Evolutionary conservation across 1,140 invertebrate genomes (phyloP), one percentile per base, ranked within the genome.

Genomic region (Euborellia annulipes): DNA sequence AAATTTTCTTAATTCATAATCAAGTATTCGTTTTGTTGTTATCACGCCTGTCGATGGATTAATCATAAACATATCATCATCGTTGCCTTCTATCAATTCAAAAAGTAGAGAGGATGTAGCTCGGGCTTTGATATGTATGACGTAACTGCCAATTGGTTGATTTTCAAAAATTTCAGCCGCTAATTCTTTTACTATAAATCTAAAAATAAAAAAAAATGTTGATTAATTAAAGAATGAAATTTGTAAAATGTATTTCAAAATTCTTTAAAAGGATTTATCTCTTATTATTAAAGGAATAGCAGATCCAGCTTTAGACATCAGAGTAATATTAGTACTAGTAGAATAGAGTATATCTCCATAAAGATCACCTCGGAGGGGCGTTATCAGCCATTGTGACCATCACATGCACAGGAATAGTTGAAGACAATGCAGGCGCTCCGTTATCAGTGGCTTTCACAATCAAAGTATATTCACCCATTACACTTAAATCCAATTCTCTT

Each of bases 311-410:
- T n/a, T n/a, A n/a, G n/a, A n/a, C n/a, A n/a, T n/a, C n/a, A n/a
- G n/a, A n/a, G n/a, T n/a, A n/a, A n/a, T n/a, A n/a, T n/a, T n/a
- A n/a, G n/a, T n/a, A n/a, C n/a, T n/a, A n/a, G n/a, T n/a, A n/a
- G n/a, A n/a, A n/a, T n/a, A n/a, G n/a, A n/a, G n/a, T n/a, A n/a
- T n/a, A n/a, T n/a, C n/a, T n/a, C n/a, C n/a, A n/a, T n/a, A n/a
- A n/a, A n/a, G n/a, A n/a, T 45, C 55, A 72, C 65, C 74, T 75
- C 2, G 91, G 91, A 16, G 87, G 82, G 43, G 85, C 79, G 61
- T 90, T 86, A 54, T 88, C 85, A 0, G 87, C 83, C 71, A 90
- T 85, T 0, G 85, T 87, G 8, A 94, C 71, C 57, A 79, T 71
- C 13, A 94, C 80, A 58, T 88, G 84, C 1, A 93, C 83, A 16